Base-by-base conservation (phyloP, 2,797 vertebrate genomes). In the Cyprinella venusta region DNA sequence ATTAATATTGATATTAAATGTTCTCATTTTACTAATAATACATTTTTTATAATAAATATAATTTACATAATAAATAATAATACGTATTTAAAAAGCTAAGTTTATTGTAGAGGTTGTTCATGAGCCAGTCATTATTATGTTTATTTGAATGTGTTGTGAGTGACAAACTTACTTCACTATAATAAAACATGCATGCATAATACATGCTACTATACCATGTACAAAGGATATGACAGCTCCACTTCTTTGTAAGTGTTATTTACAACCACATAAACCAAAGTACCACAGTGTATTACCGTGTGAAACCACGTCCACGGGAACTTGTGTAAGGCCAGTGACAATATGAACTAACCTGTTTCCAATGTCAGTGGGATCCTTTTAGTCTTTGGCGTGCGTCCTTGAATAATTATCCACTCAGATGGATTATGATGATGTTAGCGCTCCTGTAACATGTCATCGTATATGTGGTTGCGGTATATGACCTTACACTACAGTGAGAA, bases 261-360 rank as follows among this genome's bases (percentile, higher is more conserved):
- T 74, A 38, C 52, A 9, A 56, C 10, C 18, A 38, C 12, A 26
- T n/a, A 6, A 15, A 71, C 8, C 12, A 56, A 56, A 56, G 50
- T 40, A 52, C 3, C 26, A 52, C 7, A 24, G 13, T 56, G 5
- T n/a, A n/a, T 75, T 36, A 36, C 24, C 5, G 19, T 72, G 2
- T 56, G 45, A 72, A 19, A 33, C 5, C 18, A 52, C 10, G 48
- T 19, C 21, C 48, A 21, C 36, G 21, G 5, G 30, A 48, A 80
- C 65, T 8, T 69, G n/a, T 24, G 30, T 65, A 6, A 82, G 70
- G 70, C 33, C 71, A 21, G 8, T 56, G 8, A 54, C 18, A 50
- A 9, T 9, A 40, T 54, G 6, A 76, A 82, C 72, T 76, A 18
- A 82, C 81, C 81, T 69, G 72, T 36, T 59, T 45, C n/a, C 8